Evolutionary conservation across 2,888 invertebrate species (phyloP).

Genomic region (Melikaiella ostensackeni): DNA sequence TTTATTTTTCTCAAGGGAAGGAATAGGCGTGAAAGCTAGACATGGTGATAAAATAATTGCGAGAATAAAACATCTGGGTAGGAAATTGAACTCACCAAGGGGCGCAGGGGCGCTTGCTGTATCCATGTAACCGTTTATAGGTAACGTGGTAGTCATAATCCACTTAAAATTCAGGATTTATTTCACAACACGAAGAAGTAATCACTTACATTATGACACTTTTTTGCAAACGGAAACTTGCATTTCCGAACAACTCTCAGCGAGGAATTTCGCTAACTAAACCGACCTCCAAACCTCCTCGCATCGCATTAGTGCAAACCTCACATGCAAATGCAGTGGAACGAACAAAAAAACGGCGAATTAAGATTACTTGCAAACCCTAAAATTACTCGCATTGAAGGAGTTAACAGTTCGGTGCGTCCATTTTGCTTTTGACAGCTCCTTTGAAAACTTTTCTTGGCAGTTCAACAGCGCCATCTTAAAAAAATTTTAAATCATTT

Average conservation of each 20-base stretch:
- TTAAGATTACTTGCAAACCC: not conserved
- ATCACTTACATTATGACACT: constrained; percentile 33
- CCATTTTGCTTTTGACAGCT: constrained; percentile 27
- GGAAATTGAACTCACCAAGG: constrained; percentile 64
- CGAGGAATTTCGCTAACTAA: not conserved
- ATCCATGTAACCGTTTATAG: constrained; percentile 72
- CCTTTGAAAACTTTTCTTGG: not conserved
- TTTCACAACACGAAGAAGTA: not conserved
- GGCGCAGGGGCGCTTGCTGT: constrained; percentile 71
- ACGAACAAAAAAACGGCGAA: not conserved
- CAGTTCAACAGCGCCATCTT: not conserved
- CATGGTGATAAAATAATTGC: constrained; percentile 9
- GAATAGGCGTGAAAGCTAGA: constrained; percentile 15
- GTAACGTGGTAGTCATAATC: constrained; percentile 68
- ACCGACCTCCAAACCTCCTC: not conserved
- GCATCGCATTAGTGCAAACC: constrained; percentile 16
- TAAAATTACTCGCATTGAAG: constrained; percentile 22
- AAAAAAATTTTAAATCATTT: too few species aligned
- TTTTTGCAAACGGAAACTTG: constrained; percentile 23
- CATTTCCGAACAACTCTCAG: not conserved
- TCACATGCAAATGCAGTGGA: not conserved
- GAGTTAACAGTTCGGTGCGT: not conserved
- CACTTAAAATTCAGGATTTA: constrained; percentile 30
- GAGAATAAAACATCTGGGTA: not conserved
- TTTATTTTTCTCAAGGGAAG: not conserved